Percentiles rank a stretch among this genome's conserved stretches.
Conservation (phyloP, 37 sponge, comb jelly and placozoan genomes). For the Aplysina aerophoba region DNA sequence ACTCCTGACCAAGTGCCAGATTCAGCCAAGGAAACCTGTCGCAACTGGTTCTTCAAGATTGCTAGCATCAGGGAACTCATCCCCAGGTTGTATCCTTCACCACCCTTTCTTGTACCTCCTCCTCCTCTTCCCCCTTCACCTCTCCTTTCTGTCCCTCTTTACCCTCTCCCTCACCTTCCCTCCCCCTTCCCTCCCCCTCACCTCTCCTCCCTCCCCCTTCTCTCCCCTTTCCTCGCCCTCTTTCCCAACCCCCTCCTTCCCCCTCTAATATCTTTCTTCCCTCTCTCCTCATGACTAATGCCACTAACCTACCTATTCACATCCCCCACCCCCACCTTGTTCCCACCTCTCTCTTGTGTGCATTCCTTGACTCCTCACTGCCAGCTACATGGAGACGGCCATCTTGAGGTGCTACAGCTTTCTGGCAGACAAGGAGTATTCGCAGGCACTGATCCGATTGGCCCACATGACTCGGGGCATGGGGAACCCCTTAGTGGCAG, state of each 20-base stretch:
- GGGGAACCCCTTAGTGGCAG: constrained; percentile 95
- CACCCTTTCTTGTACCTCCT: background rate
- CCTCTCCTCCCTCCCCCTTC: too few relatives aligned
- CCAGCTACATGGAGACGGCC: constrained; percentile 92
- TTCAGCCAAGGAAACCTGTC: constrained; percentile 93
- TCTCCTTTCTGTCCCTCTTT: too few relatives aligned
- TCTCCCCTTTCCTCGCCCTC: too few relatives aligned
- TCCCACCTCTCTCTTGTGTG: background rate
- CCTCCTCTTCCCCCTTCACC: too few relatives aligned
- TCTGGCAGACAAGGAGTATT: constrained; percentile 80
- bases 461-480: constrained; percentile 84
- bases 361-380: constrained; percentile 39
- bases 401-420: constrained; percentile 95
- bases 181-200: too few relatives aligned
- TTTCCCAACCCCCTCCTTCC: too few relatives aligned
- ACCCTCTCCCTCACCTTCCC: too few relatives aligned
- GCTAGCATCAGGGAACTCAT: constrained; percentile 96
- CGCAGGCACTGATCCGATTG: constrained; percentile 82
- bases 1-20: constrained; percentile 95
- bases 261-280: too few relatives aligned
- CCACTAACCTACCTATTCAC: background rate
- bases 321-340: background rate
- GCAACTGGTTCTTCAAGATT: constrained; percentile 99
- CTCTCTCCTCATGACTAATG: background rate
- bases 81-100: constrained; percentile 87